Conservation (phyloP, 2,797 vertebrate genomes). For the Pseudomugil gertrudae region DNA sequence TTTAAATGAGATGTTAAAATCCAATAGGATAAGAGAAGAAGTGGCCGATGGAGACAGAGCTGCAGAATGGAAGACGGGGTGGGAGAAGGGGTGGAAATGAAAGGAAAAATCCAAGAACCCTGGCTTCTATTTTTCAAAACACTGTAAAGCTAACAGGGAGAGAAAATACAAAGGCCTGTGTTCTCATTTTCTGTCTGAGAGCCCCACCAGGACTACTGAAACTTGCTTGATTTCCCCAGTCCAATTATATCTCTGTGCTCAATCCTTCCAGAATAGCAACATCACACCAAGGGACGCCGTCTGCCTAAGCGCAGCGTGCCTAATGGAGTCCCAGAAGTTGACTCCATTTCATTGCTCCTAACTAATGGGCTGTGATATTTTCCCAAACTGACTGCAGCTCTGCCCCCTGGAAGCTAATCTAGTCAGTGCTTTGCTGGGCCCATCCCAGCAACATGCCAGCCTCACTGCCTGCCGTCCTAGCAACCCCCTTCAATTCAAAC, state of each 20-base stretch:
- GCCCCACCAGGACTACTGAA: slow-evolving; percentile 87
- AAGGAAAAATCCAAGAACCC: slow-evolving; percentile 45
- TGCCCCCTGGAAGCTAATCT: slow-evolving; percentile 84
- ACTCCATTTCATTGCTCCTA: slow-evolving; percentile 92
- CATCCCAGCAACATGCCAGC: slow-evolving; percentile 65
- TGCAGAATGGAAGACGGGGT: slow-evolving; percentile 16
- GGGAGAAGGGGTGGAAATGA: slow-evolving; percentile 42
- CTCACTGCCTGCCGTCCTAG: slow-evolving; percentile 46
- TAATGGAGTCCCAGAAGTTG: slow-evolving; percentile 96
- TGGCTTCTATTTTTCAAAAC: slow-evolving; percentile 70
- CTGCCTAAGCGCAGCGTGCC: slow-evolving; percentile 89
- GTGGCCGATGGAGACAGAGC: slow-evolving; percentile 20
- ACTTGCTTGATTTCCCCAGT: slow-evolving; percentile 94
- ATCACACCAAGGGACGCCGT: slow-evolving; percentile 86
- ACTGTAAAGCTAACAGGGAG: slow-evolving; percentile 76
- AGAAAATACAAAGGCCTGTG: slow-evolving; percentile 79
- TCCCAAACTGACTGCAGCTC: slow-evolving; percentile 87
- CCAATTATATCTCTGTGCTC: slow-evolving; percentile 94
- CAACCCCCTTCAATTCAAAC: slow-evolving; percentile 55
- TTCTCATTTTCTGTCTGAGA: slow-evolving; percentile 83
- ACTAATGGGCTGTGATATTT: slow-evolving; percentile 96
- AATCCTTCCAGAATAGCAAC: slow-evolving; percentile 88
- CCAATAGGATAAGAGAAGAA: slow-evolving; percentile 48
- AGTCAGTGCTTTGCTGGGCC: slow-evolving; percentile 72
- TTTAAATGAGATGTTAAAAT: slow-evolving; percentile 70